A percentile compares a stretch with the other conserved stretches of the same genome.
Evolutionary conservation across 2,797 vertebrate genomes (phyloP).

Genomic region (Fistularia tabacaria): DNA sequence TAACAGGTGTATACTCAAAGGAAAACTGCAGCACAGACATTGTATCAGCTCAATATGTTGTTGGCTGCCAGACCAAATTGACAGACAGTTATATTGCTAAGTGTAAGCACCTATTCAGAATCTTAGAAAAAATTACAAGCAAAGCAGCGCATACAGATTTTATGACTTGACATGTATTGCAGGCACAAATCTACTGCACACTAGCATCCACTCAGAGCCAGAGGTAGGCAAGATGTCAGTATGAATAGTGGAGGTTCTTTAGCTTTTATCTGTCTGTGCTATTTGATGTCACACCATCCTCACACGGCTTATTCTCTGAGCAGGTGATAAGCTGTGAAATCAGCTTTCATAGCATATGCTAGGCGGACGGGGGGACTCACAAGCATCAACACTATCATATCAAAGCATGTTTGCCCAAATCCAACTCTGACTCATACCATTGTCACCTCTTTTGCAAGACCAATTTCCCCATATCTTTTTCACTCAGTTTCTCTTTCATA

Average conservation of each 20-base stretch:
- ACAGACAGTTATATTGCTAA: constrained; percentile 1
- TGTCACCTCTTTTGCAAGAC: constrained; percentile 7
- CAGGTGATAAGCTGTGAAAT: constrained; percentile 54
- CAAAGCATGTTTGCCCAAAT: constrained; percentile 44
- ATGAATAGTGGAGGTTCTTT: constrained; percentile 13
- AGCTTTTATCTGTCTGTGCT: constrained; percentile 38
- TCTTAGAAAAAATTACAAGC: constrained; percentile 12
- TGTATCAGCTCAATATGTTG: constrained; percentile 1
- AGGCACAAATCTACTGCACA: constrained; percentile 8
- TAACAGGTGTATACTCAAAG: neutral
- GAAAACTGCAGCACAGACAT: constrained; percentile 1
- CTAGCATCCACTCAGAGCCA: constrained; percentile 5
- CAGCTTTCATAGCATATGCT: constrained; percentile 48
- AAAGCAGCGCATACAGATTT: neutral
- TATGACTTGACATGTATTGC: constrained; percentile 1
- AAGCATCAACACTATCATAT: constrained; percentile 39
- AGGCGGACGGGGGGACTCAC: constrained; percentile 25
- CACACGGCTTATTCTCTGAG: constrained; percentile 39
- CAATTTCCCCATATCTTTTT: constrained; percentile 1
- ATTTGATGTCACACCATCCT: constrained; percentile 52
- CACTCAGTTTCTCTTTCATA: neutral
- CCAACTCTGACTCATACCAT: constrained; percentile 14
- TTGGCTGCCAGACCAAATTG: neutral
- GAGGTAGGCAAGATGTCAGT: constrained; percentile 26
- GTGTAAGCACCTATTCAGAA: constrained; percentile 7